Conservation (phyloP, 2,888 invertebrate species). For the Escarpia spicata region DNA sequence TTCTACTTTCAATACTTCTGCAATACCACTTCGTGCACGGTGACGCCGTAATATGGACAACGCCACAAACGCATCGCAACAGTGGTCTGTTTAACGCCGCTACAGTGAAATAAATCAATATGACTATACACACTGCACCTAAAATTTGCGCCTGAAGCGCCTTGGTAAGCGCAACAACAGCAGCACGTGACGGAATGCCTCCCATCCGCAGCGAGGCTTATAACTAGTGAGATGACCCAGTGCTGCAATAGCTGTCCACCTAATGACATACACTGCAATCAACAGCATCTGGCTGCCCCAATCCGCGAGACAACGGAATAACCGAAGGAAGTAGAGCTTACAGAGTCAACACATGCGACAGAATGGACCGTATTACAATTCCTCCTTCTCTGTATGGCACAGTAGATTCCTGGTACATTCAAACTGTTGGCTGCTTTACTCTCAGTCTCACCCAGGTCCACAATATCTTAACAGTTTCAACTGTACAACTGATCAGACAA, state of each 20-base stretch:
- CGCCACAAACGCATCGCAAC: neutral
- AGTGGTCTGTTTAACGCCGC: neutral
- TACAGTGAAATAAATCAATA: conserved; percentile 11
- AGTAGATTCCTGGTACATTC: neutral
- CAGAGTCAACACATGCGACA: neutral
- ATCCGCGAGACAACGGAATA: neutral
- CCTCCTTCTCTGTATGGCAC: neutral
- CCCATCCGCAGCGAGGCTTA: neutral
- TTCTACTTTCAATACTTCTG: neutral
- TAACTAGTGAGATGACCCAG: neutral
- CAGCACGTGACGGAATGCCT: neutral
- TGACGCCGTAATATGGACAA: neutral
- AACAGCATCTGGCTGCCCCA: neutral
- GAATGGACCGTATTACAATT: neutral
- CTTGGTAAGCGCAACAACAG: neutral
- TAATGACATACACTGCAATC: neutral
- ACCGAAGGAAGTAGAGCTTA: neutral
- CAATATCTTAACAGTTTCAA: neutral
- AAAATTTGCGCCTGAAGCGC: neutral
- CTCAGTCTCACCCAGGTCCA: neutral
- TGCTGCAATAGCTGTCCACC: neutral
- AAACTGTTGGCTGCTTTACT: conserved; percentile 3
- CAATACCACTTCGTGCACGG: neutral
- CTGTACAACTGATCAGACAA: neutral
- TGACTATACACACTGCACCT: neutral